phyloP scores from a whole-genome alignment of 2,888 invertebrate species.

The Euclidia mi region DNA sequence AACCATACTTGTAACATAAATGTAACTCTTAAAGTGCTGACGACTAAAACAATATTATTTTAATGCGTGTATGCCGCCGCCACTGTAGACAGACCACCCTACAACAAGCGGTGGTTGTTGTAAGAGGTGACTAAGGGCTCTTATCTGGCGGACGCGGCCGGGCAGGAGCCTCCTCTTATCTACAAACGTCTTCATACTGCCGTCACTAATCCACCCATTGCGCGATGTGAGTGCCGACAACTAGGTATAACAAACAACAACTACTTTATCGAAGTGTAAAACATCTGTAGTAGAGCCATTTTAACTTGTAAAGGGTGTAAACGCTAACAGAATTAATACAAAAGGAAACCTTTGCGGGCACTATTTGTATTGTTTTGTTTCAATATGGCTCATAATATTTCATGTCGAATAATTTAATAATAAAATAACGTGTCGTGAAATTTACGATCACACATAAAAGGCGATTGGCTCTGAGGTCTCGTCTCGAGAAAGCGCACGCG shows the following conservation, averaged over 20 bases:
- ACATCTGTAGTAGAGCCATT: background rate
- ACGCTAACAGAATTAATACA: slow-evolving; percentile 18
- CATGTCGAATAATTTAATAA: slow-evolving; percentile 45
- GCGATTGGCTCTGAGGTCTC: slow-evolving; percentile 62
- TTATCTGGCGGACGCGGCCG: slow-evolving; percentile 12
- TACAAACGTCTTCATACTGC: slow-evolving; percentile 12
- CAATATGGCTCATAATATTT: slow-evolving; percentile 28
- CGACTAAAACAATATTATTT: slow-evolving; percentile 2
- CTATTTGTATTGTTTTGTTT: slow-evolving; percentile 26
- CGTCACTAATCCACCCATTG: slow-evolving; percentile 13
- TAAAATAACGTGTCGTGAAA: slow-evolving; percentile 57
- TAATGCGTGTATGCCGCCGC: slow-evolving; percentile 9
- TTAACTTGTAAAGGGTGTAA: slow-evolving; percentile 12
- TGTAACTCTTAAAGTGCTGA: no score
- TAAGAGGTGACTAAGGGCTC: slow-evolving; percentile 7
- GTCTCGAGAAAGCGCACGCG: slow-evolving; percentile 65
- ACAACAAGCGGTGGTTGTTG: background rate
- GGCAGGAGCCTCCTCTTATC: slow-evolving; percentile 13
- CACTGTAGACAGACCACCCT: slow-evolving; percentile 13
- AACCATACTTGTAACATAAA: no score
- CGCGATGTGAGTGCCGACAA: slow-evolving; percentile 1
- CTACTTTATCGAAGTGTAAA: slow-evolving; percentile 1
- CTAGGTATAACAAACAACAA: slow-evolving; percentile 3
- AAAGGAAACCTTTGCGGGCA: slow-evolving; percentile 13
- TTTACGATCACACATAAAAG: slow-evolving; percentile 63